These are phyloP conservation scores for Drosophila putrida DNA, from an alignment of 2,888 invertebrate species.

Conservation along the genomic window DNA sequence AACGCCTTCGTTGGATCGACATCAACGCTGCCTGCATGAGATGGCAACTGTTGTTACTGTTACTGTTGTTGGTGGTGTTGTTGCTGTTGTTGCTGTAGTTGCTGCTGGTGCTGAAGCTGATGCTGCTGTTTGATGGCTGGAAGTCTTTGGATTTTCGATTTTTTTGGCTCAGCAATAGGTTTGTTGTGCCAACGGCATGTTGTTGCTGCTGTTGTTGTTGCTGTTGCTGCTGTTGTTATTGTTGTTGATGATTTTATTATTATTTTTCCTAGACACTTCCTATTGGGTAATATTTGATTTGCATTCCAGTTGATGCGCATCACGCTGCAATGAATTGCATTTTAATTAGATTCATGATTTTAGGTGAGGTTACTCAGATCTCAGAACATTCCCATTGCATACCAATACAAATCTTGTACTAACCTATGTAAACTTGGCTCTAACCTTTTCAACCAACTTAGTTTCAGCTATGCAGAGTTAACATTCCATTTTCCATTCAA, in stretches of 20 bases:
- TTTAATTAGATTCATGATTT: conserved; percentile 78
- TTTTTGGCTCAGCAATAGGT: conserved; percentile 49
- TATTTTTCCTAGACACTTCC: conserved; percentile 75
- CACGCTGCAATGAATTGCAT: conserved; percentile 75
- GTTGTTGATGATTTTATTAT: conserved; percentile 79
- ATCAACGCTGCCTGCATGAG: conserved; percentile 70
- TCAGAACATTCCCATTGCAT: conserved; percentile 36
- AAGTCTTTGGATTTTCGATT: conserved; percentile 52
- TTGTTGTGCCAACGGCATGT: conserved; percentile 70
- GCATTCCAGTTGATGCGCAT: conserved; percentile 76
- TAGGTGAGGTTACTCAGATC: conserved; percentile 61
- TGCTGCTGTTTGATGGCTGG: conserved; percentile 74
- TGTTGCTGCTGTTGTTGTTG: conserved; percentile 20
- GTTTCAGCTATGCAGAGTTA: background rate
- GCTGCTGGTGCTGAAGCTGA: conserved; percentile 42
- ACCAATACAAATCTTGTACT: conserved; percentile 13
- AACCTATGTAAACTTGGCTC: conserved; percentile 21
- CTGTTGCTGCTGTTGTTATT: conserved; percentile 53
- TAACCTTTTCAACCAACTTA: conserved; percentile 43
- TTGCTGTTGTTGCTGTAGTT: conserved; percentile 16
- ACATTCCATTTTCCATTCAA: conserved; percentile 53
- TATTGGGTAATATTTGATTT: conserved; percentile 80
- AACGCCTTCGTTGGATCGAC: conserved; percentile 78
- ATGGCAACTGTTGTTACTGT: conserved; percentile 68
- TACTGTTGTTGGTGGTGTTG: conserved; percentile 12